A percentile compares a stretch with the other conserved stretches of the same genome.
Conservation (phyloP, 2,113 vertebrate species). For the Eulemur rufifrons region DNA sequence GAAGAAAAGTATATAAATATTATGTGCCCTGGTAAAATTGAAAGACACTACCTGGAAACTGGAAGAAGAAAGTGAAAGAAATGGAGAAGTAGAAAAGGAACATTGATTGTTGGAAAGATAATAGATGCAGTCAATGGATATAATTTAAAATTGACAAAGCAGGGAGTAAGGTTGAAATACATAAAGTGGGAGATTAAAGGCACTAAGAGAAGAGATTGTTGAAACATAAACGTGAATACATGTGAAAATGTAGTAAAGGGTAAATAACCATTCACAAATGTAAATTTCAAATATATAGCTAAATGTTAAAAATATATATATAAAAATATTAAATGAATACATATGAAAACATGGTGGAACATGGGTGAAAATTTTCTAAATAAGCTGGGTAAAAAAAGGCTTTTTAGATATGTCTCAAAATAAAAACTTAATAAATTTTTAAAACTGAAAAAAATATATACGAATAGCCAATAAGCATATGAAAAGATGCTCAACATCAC, state of each 20-base stretch:
- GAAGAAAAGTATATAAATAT: not conserved
- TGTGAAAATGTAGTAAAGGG: too few relatives aligned
- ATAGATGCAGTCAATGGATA: not conserved
- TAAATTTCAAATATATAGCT: not conserved
- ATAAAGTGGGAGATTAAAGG: not conserved
- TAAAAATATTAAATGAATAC: not conserved
- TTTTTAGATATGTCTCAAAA: too few relatives aligned
- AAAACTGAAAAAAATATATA: too few relatives aligned
- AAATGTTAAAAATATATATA: too few relatives aligned
- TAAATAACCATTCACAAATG: not conserved
- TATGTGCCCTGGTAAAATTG: not conserved
- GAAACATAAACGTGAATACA: too few relatives aligned
- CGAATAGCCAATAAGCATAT: too few relatives aligned
- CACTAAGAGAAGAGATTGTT: not conserved
- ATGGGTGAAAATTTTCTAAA: not conserved
- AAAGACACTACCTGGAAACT: not conserved
- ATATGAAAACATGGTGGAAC: not conserved
- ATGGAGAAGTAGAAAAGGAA: not conserved
- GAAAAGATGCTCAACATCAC: too few relatives aligned
- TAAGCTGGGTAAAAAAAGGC: too few relatives aligned
- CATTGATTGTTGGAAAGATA: not conserved
- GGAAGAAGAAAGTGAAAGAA: not conserved
- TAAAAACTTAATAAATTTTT: too few relatives aligned
- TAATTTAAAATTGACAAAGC: not conserved
- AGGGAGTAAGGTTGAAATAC: not conserved